Evolutionary conservation across 2,113 vertebrate genomes (phyloP).

Genomic region (Steatornis caripensis): DNA sequence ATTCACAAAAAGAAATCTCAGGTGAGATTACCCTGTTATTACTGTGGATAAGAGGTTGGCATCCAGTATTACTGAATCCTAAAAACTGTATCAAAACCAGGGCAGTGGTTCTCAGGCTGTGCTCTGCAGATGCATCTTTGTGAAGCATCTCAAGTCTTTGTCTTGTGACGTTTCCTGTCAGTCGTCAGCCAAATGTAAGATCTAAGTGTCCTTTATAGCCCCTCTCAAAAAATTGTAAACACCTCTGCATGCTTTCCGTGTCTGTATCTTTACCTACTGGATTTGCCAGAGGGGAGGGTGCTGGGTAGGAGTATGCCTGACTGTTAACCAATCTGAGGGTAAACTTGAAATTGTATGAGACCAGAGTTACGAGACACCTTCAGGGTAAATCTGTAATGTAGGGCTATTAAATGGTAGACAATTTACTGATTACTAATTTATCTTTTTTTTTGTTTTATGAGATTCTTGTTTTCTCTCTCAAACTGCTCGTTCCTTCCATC

Average conservation of each 20-base stretch:
- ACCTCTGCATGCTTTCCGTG: neutral
- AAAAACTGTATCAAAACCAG: neutral
- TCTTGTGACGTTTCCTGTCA: neutral
- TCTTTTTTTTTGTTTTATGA: neutral
- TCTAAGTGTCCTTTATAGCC: neutral
- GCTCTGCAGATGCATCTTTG: neutral
- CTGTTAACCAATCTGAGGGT: neutral
- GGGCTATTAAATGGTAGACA: neutral
- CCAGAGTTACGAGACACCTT: neutral
- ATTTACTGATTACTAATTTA: neutral
- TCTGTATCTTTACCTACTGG: neutral
- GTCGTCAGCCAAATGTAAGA: neutral
- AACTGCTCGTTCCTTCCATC: neutral
- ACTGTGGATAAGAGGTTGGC: neutral
- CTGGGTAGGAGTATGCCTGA: neutral
- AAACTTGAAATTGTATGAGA: neutral
- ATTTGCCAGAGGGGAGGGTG: neutral
- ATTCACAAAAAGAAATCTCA: slow-evolving; percentile 97
- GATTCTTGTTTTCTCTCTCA: neutral
- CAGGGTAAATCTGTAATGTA: neutral
- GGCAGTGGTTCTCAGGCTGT: neutral
- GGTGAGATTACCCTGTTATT: slow-evolving; percentile 69
- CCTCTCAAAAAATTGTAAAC: neutral
- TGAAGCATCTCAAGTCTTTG: neutral
- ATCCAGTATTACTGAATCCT: neutral